Percentiles rank a stretch among this genome's conserved stretches.
These are phyloP conservation scores for Drosophila navojoa DNA, from an alignment of 1,140 invertebrate species.

Conservation along the genomic window DNA sequence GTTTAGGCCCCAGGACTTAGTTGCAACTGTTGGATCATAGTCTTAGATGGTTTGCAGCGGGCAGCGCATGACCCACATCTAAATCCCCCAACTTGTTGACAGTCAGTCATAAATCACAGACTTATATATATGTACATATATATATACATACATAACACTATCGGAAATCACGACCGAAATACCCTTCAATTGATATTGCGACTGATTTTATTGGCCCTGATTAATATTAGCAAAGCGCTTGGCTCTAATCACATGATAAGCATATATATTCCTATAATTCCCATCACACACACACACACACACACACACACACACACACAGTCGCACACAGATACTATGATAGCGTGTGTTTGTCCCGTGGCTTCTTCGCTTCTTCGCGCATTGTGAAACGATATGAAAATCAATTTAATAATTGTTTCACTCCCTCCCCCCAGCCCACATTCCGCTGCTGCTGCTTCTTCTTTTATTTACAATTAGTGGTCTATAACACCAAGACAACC, in stretches of 20 bases:
- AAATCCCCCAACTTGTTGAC: slow-evolving; percentile 23
- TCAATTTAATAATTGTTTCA: slow-evolving; percentile 71
- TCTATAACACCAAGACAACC: slow-evolving; percentile 31
- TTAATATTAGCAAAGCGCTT: slow-evolving; percentile 74
- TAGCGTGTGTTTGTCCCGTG: slow-evolving; percentile 2
- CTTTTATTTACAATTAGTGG: slow-evolving; percentile 78
- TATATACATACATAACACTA: slow-evolving; percentile 32
- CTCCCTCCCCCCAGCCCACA: slow-evolving; percentile 4
- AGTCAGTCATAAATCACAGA: slow-evolving; percentile 39
- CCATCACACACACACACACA: slow-evolving; percentile 29
- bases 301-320: slow-evolving; percentile 32
- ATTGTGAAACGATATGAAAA: slow-evolving; percentile 69
- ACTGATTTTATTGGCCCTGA: slow-evolving; percentile 66
- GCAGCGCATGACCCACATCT: slow-evolving; percentile 45
- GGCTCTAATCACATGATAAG: slow-evolving; percentile 77
- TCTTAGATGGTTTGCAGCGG: slow-evolving; percentile 19
- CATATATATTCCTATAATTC: slow-evolving; percentile 67
- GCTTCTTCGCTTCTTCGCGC: slow-evolving; percentile 32
- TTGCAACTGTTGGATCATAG: slow-evolving; percentile 22
- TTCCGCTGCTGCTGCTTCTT: slow-evolving; percentile 35
- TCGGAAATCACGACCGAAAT: slow-evolving; percentile 75
- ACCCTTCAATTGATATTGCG: slow-evolving; percentile 80
- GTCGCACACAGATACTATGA: not conserved
- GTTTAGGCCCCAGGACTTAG: slow-evolving; percentile 16
- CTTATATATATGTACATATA: not conserved